Evolutionary conservation across 1,140 invertebrate genomes (phyloP), one percentile per base, ranked within the genome.

Genomic region (Leptopilina boulardi): DNA sequence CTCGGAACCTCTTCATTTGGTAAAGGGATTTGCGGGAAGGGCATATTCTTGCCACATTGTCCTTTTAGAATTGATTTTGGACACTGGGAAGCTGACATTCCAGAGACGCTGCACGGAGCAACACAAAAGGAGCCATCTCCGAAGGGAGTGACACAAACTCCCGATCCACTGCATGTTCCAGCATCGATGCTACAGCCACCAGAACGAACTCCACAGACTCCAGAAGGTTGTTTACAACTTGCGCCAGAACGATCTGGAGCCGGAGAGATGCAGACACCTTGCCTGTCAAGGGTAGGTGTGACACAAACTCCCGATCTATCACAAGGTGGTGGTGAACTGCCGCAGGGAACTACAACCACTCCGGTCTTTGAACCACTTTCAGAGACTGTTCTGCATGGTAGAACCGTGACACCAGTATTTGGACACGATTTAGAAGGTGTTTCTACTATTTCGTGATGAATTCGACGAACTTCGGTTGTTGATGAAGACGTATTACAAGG

Each of bases 1-100:
- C 10, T 73, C 0, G 38, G 19, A 21, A 70, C 47, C 23, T 80
- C 42, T 13, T 88, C 85, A 18, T 84, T 76, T 15, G 90, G 89
- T 3, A 91, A 66, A 3, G 89, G 89, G 30, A 91, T 91, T 41
- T 91, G 88, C 2, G 90, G 89, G 59, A 87, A 91, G 5, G 90
- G 89, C 6, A 89, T 44, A 44, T 85, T 83, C 42, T 78, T 86
- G 56, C 6, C 81, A 80, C 79, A 83, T 59, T 79, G 42, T 1
- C 71, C 51, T 72, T 87, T 87, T 0, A 83, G 70, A 8, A 84
- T 85, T 10, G 83, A 83, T 73, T 87, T 87, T 1, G 86, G 85
- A n/a, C 81, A 83, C 6, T 76, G 80, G 0, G 86, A 86, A 9
- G 85, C 71, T 0, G 85, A 76, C 15, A 85, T 79, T n/a, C 86